phyloP scores from a whole-genome alignment of 2,113 vertebrate species.

The Aegotheles bennettii region DNA sequence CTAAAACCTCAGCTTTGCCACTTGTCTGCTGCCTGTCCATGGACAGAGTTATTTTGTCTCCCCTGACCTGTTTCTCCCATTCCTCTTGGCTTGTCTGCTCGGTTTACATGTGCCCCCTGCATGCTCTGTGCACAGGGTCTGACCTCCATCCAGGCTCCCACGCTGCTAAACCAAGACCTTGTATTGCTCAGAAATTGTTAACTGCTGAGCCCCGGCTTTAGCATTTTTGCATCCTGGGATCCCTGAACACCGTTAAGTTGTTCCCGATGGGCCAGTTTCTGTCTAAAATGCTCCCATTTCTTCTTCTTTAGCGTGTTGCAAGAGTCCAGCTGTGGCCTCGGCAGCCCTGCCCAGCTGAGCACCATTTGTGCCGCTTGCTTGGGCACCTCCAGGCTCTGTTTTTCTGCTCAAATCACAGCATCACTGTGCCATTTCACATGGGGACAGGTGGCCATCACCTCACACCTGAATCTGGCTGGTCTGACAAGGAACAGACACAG shows the following conservation, averaged over 20 bases:
- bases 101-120: rapidly evolving
- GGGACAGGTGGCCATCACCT: not conserved
- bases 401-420: rapidly evolving
- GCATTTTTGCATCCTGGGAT: not conserved
- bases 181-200: not conserved
- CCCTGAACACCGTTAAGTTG: rapidly evolving
- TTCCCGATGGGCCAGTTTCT: not conserved
- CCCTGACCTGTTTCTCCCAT: not conserved
- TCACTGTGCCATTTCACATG: rapidly evolving
- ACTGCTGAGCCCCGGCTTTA: not conserved
- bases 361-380: not conserved
- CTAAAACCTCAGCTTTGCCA: not conserved
- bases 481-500: not conserved
- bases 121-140: not conserved
- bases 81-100: not conserved
- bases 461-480: not conserved
- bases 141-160: not conserved
- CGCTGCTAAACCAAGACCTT: not conserved
- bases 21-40: not conserved
- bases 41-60: not conserved
- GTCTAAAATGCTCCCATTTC: rapidly evolving
- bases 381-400: not conserved
- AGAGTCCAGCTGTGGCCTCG: rapidly evolving
- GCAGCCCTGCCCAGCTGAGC: not conserved
- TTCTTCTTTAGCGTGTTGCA: not conserved